Evolutionary conservation across 2,888 invertebrate species (phyloP), one percentile per base, ranked within the genome.

Genomic region (Agrotis segetum): DNA sequence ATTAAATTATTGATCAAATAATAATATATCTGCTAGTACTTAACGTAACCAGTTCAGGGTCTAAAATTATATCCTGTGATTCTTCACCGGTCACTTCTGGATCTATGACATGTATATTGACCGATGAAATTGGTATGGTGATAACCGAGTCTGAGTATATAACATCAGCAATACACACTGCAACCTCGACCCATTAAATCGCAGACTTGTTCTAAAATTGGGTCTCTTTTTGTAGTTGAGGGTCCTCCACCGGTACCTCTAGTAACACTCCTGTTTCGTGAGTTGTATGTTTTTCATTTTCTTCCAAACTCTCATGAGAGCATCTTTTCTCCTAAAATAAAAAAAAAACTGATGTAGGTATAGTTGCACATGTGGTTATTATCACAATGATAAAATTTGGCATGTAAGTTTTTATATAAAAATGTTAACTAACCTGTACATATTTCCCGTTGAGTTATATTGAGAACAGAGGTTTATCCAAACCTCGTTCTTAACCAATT

Each of bases 171-270:
- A 75, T 75, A 49, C 74, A n/a, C 74, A 49, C 66, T 77, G 40
- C 74, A 80, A 4, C 64, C 73, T 50, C 73, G 58, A 49, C 71
- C 74, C 58, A 80, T 63, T 47, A 75, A 62, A 49, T 58, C 53
- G 34, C 69, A 63, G 19, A 29, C 24, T 29, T 29, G 24, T 49
- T 79, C 77, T 3, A 77, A 49, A 49, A 79, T 61, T 24, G 77
- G 77, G 55, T 77, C 71, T 52, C 59, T 66, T 73, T 73, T 72
- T 34, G 58, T 16, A 24, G 24, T 40, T 4, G 66, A 75, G 46
- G 74, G 72, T 19, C 80, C 74, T 49, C 80, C 74, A 40, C 77
- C 80, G 7, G 72, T 80, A 47, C 67, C 62, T 34, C 47, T 56
- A 4, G 59, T 40, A 66, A 56, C 59, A 24, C 40, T 62, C 58